These are phyloP conservation scores for Stegostoma tigrinum DNA, from an alignment of 2,113 vertebrate species.

Conservation along the genomic window DNA sequence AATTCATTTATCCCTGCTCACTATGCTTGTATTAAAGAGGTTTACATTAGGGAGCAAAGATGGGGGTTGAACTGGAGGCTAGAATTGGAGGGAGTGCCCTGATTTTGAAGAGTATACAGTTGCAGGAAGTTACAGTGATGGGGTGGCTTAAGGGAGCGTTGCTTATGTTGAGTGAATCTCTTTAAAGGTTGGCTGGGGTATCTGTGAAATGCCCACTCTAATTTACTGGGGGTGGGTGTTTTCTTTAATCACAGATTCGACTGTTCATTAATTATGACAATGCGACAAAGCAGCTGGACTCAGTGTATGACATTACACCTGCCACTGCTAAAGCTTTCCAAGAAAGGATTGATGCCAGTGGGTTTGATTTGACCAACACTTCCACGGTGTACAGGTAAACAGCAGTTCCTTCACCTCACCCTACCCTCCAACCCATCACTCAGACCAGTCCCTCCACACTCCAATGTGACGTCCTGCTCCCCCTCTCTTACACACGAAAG, in stretches of 20 bases:
- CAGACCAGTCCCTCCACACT: neutral
- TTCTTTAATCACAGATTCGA: constrained; percentile 51
- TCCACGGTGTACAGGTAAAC: constrained; percentile 67
- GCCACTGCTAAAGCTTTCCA: constrained; percentile 59
- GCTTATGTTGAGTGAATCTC: neutral
- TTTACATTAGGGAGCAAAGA: neutral
- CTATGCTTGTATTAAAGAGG: neutral
- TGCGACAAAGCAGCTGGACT: constrained; percentile 69
- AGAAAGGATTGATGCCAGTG: constrained; percentile 56
- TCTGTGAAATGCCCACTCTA: neutral
- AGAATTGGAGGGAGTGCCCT: neutral
- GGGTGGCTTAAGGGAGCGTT: neutral
- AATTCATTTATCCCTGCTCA: neutral
- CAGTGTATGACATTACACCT: constrained; percentile 61
- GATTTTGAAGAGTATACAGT: neutral
- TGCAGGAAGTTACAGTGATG: neutral
- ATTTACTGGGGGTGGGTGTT: neutral
- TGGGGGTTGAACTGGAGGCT: neutral
- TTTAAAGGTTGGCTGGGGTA: neutral
- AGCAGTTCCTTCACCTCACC: neutral
- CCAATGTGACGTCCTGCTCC: neutral
- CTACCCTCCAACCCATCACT: too few species aligned
- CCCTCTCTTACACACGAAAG: neutral
- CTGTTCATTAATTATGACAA: constrained; percentile 72
- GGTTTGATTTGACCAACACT: constrained; percentile 62